Conservation (phyloP, 2,797 vertebrate genomes). For the Takifugu rubripes region DNA sequence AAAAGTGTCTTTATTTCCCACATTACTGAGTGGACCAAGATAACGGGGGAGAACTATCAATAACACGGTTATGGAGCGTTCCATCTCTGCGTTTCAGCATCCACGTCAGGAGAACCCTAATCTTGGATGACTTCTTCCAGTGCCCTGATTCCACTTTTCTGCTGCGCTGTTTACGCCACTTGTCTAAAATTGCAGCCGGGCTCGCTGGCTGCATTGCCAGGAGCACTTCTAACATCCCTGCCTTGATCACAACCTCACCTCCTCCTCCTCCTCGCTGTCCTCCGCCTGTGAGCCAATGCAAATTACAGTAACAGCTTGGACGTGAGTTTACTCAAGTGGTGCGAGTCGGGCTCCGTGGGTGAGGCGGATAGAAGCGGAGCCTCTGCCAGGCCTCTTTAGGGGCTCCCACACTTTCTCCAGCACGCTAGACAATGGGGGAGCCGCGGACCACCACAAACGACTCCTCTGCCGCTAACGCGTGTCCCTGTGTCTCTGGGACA, state of each 20-base stretch:
- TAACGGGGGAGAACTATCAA: slow-evolving; percentile 5
- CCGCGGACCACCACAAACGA: slow-evolving; percentile 58
- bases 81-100: neutral
- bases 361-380: slow-evolving; percentile 66
- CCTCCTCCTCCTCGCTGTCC: slow-evolving; percentile 60
- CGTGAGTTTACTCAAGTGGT: slow-evolving; percentile 72
- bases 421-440: slow-evolving; percentile 63
- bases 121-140: slow-evolving; percentile 49
- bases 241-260: slow-evolving; percentile 66
- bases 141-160: slow-evolving; percentile 60
- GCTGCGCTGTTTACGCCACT: slow-evolving; percentile 47
- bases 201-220: slow-evolving; percentile 68
- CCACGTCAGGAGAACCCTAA: slow-evolving; percentile 10
- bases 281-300: slow-evolving; percentile 72
- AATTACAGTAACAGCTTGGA: slow-evolving; percentile 79
- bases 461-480: slow-evolving; percentile 53
- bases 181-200: slow-evolving; percentile 55
- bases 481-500: slow-evolving; percentile 39
- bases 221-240: slow-evolving; percentile 66
- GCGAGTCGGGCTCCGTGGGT: slow-evolving; percentile 62
- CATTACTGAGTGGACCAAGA: neutral
- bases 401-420: slow-evolving; percentile 61
- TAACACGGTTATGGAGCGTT: slow-evolving; percentile 19
- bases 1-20: too few relatives aligned
- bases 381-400: slow-evolving; percentile 69